Base-by-base conservation (phyloP, 2,888 invertebrate genomes). In the Scaptomyza cyrtandrae region DNA sequence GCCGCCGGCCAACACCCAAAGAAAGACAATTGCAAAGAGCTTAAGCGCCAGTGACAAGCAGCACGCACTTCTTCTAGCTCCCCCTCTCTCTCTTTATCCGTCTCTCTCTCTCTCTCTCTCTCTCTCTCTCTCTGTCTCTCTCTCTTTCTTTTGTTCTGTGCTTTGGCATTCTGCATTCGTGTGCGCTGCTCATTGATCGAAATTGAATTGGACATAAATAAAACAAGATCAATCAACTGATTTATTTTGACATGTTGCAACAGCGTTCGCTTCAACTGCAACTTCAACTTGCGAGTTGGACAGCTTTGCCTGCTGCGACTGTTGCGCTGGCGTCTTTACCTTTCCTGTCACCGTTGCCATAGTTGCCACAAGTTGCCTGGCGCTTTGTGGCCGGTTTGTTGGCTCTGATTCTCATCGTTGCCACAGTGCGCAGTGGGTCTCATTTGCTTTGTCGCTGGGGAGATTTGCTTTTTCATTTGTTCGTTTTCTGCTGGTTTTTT, bases 201-300 rank as follows among this genome's bases (percentile, higher is more conserved):
- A 91, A 91, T 91, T 90, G 90, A 90, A 91, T 91, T 90, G 91
- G 92, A 92, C 92, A 91, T 92, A 92, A 92, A 92, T 92, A 92
- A 92, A 92, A 92, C 91, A 89, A 92, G 91, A 92, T 91, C 92
- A 92, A 91, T 91, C 92, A 92, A 90, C 90, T 91, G 92, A 92
- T 92, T 92, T 91, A 91, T 92, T 91, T 91, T 91, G 92, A 91
- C 91, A 89, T 86, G 85, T 84, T 86, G 90, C 88, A 86, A 87
- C 86, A 85, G 80, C 72, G 87, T 52, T 57, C 48, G 69, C 61
- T 65, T 24, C 64, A 54, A 46, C 66, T 49, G 14, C 37, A 24
- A 45, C 54, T 29, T 19, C 37, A 24, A 45, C 54, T 29, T 48
- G 27, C 31, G 39, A 55, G 62, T 66, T 61, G 49, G 55, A 60